Conservation (phyloP, 1,140 invertebrate genomes). For the Brachionus koreanus region DNA sequence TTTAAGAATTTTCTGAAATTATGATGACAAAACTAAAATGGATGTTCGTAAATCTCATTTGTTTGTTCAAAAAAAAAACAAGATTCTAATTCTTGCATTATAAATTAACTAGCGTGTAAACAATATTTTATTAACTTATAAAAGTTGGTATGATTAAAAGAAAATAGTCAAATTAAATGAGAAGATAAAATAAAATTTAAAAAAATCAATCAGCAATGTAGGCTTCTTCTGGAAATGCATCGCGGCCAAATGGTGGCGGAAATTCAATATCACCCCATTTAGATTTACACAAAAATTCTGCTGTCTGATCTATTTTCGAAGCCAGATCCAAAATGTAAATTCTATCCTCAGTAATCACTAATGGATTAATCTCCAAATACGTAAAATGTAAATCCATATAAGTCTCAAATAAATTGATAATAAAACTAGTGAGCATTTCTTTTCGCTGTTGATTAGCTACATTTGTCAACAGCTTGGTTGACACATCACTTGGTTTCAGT, state of each 20-base stretch:
- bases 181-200: neutral
- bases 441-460: slow-evolving; percentile 28
- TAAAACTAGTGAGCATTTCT: slow-evolving; percentile 63
- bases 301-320: slow-evolving; percentile 96
- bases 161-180: neutral
- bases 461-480: slow-evolving; percentile 1
- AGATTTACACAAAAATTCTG: slow-evolving; percentile 89
- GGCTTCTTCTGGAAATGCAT: slow-evolving; percentile 86
- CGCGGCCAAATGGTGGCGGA: slow-evolving; percentile 94
- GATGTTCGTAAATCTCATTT: too few species aligned
- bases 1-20: too few species aligned
- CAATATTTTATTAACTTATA: neutral
- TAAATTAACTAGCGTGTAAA: too few species aligned
- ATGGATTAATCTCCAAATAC: slow-evolving; percentile 96
- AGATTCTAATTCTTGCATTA: too few species aligned
- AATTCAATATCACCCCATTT: slow-evolving; percentile 94
- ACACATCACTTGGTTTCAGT: slow-evolving; percentile 18
- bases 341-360: slow-evolving; percentile 78
- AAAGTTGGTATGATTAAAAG: neutral
- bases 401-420: slow-evolving; percentile 76
- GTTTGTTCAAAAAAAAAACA: too few species aligned
- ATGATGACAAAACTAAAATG: too few species aligned
- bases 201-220: slow-evolving; percentile 80
- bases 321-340: slow-evolving; percentile 92
- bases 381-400: slow-evolving; percentile 94